phyloP scores from a whole-genome alignment of 2,113 vertebrate species.

The Malurus cyaneus region DNA sequence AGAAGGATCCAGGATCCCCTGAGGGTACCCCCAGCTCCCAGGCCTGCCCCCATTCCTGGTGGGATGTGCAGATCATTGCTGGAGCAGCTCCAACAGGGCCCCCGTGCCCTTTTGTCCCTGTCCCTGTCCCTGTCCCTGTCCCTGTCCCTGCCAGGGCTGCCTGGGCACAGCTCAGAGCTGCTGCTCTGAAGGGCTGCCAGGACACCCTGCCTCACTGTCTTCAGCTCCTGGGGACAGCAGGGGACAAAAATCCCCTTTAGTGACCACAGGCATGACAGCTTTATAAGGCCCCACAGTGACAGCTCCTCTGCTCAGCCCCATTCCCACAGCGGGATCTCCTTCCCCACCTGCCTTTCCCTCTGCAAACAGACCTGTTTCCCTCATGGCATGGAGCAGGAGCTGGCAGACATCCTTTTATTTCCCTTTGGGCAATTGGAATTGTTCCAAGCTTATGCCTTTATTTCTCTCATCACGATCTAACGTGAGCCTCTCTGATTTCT shows the following conservation, averaged over 20 bases:
- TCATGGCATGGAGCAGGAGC: background rate
- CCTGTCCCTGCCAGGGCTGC: background rate
- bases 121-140: background rate
- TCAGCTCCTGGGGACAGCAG: background rate
- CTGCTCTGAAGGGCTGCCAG: slow-evolving; percentile 12
- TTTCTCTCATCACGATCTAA: rapidly evolving
- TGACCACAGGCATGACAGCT: background rate
- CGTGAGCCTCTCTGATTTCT: background rate
- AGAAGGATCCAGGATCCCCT: background rate
- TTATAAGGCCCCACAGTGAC: background rate
- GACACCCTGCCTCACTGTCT: background rate
- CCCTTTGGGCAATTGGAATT: background rate
- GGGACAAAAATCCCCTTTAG: background rate
- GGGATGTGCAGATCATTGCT: background rate
- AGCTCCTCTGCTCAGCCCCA: background rate
- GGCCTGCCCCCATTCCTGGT: rapidly evolving
- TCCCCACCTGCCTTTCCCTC: background rate
- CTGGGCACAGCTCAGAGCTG: background rate
- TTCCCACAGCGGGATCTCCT: background rate
- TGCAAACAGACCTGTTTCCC: background rate
- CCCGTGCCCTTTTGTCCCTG: background rate
- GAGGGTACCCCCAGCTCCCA: background rate
- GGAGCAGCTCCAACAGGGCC: background rate
- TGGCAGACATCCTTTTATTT: background rate
- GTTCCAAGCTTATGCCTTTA: background rate